Evolutionary conservation across 2,113 vertebrate species (phyloP).

Genomic region (Cephalopholis sonnerati): DNA sequence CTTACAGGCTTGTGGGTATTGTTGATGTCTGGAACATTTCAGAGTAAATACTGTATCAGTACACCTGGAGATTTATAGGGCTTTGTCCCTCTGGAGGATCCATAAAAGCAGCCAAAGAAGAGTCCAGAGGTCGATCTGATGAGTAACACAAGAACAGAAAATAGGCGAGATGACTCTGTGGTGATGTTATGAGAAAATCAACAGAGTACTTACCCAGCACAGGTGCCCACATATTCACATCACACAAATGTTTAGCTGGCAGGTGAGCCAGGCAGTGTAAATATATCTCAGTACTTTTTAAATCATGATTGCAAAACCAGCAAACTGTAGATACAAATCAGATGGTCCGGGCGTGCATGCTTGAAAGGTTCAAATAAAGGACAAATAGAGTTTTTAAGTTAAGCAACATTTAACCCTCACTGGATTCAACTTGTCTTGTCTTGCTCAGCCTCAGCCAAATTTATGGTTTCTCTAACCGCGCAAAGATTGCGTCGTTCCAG

Average conservation of each 20-base stretch:
- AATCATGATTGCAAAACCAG: neutral
- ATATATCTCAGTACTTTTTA: neutral
- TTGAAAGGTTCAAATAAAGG: neutral
- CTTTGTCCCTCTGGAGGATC: conserved; percentile 1
- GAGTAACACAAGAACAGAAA: conserved; percentile 21
- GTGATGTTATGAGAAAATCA: neutral
- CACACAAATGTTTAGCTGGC: neutral
- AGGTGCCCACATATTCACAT: neutral
- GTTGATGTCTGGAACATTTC: neutral
- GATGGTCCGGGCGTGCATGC: neutral
- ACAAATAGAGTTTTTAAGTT: conserved; percentile 11
- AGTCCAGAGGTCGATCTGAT: conserved; percentile 12
- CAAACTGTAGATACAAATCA: neutral
- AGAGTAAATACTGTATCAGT: neutral
- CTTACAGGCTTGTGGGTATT: neutral
- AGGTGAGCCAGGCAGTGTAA: neutral
- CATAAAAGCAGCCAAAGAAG: neutral
- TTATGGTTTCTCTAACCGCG: conserved; percentile 3
- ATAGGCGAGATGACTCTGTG: neutral
- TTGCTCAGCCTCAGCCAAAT: neutral
- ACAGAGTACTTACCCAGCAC: neutral
- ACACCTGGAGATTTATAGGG: neutral
- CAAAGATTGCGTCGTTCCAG: neutral
- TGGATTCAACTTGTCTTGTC: conserved; percentile 11
- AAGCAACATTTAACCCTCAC: conserved; percentile 2